Percentiles rank a stretch among this genome's conserved stretches.
These are phyloP conservation scores for Drosophila niveifrons DNA, from an alignment of 2,888 invertebrate genomes.

Conservation along the genomic window DNA sequence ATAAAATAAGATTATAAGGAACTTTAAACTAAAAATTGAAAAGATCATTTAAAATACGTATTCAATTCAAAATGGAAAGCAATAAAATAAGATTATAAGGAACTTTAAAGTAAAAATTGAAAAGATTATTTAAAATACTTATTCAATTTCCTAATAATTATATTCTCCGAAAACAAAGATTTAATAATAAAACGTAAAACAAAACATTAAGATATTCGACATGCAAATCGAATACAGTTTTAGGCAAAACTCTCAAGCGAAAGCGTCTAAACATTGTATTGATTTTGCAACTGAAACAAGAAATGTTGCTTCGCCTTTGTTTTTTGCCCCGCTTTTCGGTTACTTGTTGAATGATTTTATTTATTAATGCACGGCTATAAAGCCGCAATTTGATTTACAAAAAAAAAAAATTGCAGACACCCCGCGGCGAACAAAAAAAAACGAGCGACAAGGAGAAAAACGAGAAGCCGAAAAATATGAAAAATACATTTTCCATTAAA, in stretches of 20 bases:
- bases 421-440: constrained; percentile 23
- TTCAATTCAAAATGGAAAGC: no score
- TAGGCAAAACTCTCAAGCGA: not conserved
- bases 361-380: constrained; percentile 56
- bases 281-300: constrained; percentile 5
- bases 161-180: no score
- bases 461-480: constrained; percentile 47
- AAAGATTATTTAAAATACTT: no score
- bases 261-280: constrained; percentile 5
- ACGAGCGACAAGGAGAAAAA: constrained; percentile 4
- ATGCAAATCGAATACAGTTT: constrained; percentile 9
- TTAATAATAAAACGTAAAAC: not conserved
- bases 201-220: not conserved
- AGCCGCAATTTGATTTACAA: constrained; percentile 58
- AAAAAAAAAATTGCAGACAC: constrained; percentile 26
- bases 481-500: constrained; percentile 77
- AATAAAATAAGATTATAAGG: no score
- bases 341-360: constrained; percentile 60
- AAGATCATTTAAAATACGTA: no score
- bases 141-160: no score
- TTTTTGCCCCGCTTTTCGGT: not conserved
- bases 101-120: no score
- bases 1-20: no score
- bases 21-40: no score
- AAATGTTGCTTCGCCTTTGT: not conserved